Conservation (phyloP, 2,797 vertebrate genomes). For the Spea hammondii region DNA sequence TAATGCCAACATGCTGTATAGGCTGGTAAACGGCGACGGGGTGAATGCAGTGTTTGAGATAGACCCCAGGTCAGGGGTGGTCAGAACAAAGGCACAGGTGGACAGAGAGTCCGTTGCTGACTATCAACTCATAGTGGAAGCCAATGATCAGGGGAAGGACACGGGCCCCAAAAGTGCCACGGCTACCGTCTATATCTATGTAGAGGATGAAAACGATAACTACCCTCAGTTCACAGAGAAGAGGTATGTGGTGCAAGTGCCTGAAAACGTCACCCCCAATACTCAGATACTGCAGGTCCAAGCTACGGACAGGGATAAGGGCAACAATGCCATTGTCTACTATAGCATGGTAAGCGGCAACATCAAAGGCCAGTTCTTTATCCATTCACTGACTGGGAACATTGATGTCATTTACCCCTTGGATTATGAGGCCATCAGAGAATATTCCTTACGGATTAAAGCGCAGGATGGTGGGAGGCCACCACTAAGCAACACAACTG, state of each 20-base stretch:
- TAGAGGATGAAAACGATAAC: constrained; percentile 97
- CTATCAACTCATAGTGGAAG: constrained; percentile 90
- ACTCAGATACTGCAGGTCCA: constrained; percentile 86
- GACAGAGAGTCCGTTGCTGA: constrained; percentile 83
- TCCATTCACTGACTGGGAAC: constrained; percentile 86
- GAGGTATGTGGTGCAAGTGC: constrained; percentile 85
- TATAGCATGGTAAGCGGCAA: constrained; percentile 97
- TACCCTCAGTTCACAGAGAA: constrained; percentile 94
- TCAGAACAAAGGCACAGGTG: constrained; percentile 79
- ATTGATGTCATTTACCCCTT: constrained; percentile 92
- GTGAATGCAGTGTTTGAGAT: constrained; percentile 83
- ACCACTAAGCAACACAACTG: constrained; percentile 89
- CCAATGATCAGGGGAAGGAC: constrained; percentile 92
- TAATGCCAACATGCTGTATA: constrained; percentile 95
- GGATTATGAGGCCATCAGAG: constrained; percentile 89
- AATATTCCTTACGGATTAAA: constrained; percentile 90
- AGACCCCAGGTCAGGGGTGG: constrained; percentile 83
- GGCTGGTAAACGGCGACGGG: constrained; percentile 75
- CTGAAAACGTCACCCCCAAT: constrained; percentile 84
- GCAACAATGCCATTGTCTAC: constrained; percentile 88
- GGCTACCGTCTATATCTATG: constrained; percentile 82
- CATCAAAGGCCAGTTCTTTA: constrained; percentile 91
- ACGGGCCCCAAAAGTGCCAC: constrained; percentile 86
- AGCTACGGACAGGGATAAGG: constrained; percentile 86
- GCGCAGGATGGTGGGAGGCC: constrained; percentile 95